These are phyloP conservation scores for Tipula lateralis DNA, from an alignment of 2,888 invertebrate species.

Conservation along the genomic window DNA sequence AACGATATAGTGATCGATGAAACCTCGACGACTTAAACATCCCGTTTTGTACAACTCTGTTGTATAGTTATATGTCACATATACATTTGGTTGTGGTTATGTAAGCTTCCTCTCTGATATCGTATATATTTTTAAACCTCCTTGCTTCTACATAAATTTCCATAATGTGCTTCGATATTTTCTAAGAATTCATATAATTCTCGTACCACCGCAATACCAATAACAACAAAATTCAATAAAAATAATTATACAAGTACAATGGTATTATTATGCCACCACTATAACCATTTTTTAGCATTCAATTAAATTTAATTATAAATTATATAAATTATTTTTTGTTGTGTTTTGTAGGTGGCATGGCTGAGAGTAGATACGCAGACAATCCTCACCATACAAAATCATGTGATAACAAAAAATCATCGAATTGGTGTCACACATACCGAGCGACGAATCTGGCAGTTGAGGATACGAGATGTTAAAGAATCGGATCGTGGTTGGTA, in stretches of 20 bases:
- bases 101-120: not conserved
- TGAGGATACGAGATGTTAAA: conserved; percentile 77
- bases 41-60: too few species aligned
- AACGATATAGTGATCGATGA: too few species aligned
- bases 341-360: conserved; percentile 72
- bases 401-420: conserved; percentile 85
- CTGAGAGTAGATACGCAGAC: conserved; percentile 86
- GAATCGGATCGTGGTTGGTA: conserved; percentile 85
- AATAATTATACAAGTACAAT: not conserved
- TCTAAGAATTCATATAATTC: not conserved
- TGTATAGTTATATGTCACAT: not conserved
- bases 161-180: not conserved
- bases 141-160: not conserved
- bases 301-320: conserved; percentile 15
- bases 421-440: conserved; percentile 79
- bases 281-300: not conserved
- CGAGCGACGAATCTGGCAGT: conserved; percentile 80
- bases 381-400: conserved; percentile 82
- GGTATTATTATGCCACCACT: not conserved
- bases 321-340: not conserved
- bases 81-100: not conserved
- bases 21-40: too few species aligned
- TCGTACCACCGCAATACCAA: not conserved
- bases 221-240: not conserved
- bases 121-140: not conserved